phyloP scores from a whole-genome alignment of 2,797 vertebrate species.

The Potorous gilbertii region DNA sequence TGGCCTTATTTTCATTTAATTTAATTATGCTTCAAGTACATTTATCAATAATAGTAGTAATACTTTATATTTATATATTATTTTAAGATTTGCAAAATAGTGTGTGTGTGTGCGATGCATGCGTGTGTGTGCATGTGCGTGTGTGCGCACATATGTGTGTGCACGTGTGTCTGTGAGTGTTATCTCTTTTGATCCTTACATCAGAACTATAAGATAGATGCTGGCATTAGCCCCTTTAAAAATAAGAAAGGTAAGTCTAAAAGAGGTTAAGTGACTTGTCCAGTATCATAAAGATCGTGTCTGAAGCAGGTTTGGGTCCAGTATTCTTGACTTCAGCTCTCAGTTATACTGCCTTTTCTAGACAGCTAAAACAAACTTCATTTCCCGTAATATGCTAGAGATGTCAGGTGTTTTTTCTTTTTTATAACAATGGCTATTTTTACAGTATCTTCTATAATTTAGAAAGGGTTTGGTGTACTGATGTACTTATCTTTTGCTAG shows the following conservation, averaged over 20 bases:
- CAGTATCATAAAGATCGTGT: background rate
- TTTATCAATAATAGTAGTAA: background rate
- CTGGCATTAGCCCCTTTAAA: background rate
- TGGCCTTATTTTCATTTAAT: background rate
- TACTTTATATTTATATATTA: background rate
- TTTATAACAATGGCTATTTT: conserved; percentile 25
- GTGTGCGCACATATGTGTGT: no score
- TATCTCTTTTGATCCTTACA: background rate
- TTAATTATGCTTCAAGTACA: background rate
- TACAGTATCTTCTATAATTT: conserved; percentile 46
- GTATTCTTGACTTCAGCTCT: conserved; percentile 5
- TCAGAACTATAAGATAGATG: background rate
- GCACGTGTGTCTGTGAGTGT: no score
- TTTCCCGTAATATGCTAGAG: background rate
- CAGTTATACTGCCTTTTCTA: conserved; percentile 17
- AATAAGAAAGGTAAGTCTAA: background rate
- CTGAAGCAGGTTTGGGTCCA: background rate
- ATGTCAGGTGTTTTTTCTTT: background rate
- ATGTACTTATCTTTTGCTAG: conserved; percentile 57
- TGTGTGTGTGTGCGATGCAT: background rate
- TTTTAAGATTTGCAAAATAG: background rate
- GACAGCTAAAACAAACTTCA: background rate
- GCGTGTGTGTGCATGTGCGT: background rate
- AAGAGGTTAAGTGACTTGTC: background rate
- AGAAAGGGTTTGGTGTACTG: conserved; percentile 45